These are phyloP conservation scores for Tapirus indicus DNA, from an alignment of 2,797 vertebrate genomes.

Conservation along the genomic window DNA sequence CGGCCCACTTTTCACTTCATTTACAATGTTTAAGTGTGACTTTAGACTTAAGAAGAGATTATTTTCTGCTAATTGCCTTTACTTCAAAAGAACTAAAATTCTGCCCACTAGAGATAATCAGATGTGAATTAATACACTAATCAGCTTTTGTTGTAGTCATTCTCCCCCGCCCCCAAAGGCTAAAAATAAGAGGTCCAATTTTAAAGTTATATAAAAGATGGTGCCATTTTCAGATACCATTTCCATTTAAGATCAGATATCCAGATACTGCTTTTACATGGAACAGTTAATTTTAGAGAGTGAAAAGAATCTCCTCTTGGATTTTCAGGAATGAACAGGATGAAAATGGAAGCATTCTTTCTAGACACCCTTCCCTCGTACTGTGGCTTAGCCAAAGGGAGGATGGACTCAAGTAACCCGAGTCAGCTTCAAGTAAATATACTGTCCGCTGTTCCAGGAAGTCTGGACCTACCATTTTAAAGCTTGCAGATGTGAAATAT, in stretches of 20 bases:
- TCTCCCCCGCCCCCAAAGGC: neutral
- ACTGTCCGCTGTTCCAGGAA: neutral
- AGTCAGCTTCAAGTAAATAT: conserved; percentile 1
- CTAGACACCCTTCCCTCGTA: neutral
- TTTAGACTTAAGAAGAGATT: conserved; percentile 10
- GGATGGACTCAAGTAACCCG: neutral
- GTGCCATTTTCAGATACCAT: neutral
- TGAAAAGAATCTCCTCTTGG: conserved; percentile 13
- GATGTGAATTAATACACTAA: neutral
- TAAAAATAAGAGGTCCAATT: neutral
- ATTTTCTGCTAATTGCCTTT: conserved; percentile 19
- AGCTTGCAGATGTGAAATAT: neutral
- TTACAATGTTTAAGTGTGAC: neutral
- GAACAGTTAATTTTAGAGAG: conserved; percentile 38
- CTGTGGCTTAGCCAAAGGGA: neutral
- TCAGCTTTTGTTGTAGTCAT: neutral
- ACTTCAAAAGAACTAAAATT: neutral
- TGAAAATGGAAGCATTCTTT: conserved; percentile 52
- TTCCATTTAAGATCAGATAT: neutral
- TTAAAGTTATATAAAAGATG: neutral
- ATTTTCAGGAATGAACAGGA: conserved; percentile 60
- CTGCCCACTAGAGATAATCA: neutral
- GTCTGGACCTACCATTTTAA: conserved; percentile 11
- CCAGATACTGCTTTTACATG: neutral
- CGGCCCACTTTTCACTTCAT: neutral